Base-by-base conservation (phyloP, 2,888 invertebrate species). In the Tenthredo notha region DNA sequence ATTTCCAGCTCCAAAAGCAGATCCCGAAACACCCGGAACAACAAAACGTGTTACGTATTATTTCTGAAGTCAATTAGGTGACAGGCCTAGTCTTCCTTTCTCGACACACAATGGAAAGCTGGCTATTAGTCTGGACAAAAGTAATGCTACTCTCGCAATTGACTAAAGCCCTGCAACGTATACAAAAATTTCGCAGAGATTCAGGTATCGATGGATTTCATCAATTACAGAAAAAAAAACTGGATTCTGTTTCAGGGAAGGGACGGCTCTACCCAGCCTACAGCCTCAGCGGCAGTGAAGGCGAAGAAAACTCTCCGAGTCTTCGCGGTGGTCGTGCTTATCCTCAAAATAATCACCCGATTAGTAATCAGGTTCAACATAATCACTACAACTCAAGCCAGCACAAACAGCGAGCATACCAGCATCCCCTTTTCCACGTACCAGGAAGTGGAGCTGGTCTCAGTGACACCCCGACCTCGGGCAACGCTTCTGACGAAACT, bases 401-500 rank as follows among this genome's bases (percentile, higher is more conserved):
- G 87, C 92, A 92, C 86, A 91, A 92, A 85, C 91, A 92, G 72
- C 90, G 91, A 84, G 87, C 88, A 84, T 88, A 89, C 86, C 88
- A 93, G 86, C 94, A 93, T 90, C 93, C 93, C 80, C 87, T 92
- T 72, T 92, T 93, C 90, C 93, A 93, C 92, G 91, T 93, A 94
- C 93, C 94, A 90, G 90, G 93, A 91, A 92, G 90, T 85, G 92
- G 91, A 61, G 95, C 95, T 88, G 95, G 96, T 90, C 95, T 97
- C 90, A 96, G 97, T 93, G 96, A 97, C 94, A 96, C 97, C 92
- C 97, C 97, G 88, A 96, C 97, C 72, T 96, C 97, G 88, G 97
- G 97, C 93, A 97, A 97, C 96, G 97, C 96, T 88, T 97, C 97
- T 88, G 97, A 97, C 95, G 97, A 97, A 67, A 97, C 97, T 40